Percentiles rank a stretch among this genome's conserved stretches.
phyloP scores from a whole-genome alignment of 2,113 vertebrate species.

The Marmota flaviventris region DNA sequence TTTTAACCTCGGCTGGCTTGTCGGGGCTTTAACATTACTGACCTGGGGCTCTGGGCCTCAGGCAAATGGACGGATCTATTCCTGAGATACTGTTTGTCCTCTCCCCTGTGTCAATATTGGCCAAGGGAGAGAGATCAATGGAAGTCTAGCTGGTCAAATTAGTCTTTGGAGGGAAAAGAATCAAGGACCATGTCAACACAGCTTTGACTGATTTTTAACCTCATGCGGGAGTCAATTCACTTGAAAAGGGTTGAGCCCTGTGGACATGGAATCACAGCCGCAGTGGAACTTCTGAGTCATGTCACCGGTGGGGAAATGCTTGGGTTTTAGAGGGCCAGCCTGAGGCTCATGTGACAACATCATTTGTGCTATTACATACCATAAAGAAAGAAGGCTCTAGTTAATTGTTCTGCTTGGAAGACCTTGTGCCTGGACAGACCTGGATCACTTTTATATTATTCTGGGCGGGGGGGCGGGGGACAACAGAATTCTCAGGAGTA shows the following conservation, averaged over 20 bases:
- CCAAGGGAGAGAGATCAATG: slow-evolving; percentile 2
- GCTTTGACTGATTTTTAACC: slow-evolving; percentile 57
- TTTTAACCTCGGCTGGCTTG: slow-evolving; percentile 58
- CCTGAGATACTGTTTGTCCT: slow-evolving; percentile 46
- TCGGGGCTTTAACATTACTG: slow-evolving; percentile 43
- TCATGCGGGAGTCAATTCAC: not conserved
- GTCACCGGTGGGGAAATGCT: not conserved
- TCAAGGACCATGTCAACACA: slow-evolving; percentile 48
- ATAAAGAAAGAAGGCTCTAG: not conserved
- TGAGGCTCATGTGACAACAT: not conserved
- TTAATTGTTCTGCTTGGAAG: not conserved
- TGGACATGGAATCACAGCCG: not conserved
- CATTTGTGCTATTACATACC: rapidly evolving
- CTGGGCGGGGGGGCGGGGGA: not conserved
- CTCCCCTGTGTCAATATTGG: slow-evolving; percentile 68
- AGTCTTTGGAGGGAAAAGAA: slow-evolving; percentile 54
- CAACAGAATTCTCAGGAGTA: not conserved
- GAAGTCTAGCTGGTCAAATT: slow-evolving; percentile 39
- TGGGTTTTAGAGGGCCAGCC: not conserved
- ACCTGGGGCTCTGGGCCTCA: not conserved
- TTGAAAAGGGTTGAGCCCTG: not conserved
- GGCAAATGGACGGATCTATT: slow-evolving; percentile 46
- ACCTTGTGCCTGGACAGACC: not conserved
- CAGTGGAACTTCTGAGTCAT: not conserved
- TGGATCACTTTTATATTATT: not conserved